Conservation (phyloP, 1,140 invertebrate species). For the Drosophila jambulina region DNA sequence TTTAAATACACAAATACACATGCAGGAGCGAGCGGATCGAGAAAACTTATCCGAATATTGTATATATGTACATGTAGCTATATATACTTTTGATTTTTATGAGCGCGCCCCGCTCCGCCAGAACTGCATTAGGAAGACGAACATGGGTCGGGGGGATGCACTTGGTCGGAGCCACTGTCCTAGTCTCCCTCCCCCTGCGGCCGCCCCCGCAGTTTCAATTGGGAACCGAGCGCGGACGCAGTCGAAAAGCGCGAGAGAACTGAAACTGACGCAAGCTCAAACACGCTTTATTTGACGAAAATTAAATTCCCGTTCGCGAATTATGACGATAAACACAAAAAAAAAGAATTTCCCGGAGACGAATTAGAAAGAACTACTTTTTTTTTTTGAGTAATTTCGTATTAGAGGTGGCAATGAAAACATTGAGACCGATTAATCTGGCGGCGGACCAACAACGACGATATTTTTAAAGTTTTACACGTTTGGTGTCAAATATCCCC, state of each 20-base stretch:
- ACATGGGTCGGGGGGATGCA: slow-evolving; percentile 31
- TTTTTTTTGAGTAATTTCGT: too few relatives aligned
- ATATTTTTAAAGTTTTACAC: too few relatives aligned
- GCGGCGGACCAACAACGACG: too few relatives aligned
- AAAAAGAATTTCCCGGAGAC: slow-evolving; percentile 41
- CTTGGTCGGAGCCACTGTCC: slow-evolving; percentile 24
- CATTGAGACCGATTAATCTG: too few relatives aligned
- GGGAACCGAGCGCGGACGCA: slow-evolving; percentile 21
- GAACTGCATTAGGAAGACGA: slow-evolving; percentile 25
- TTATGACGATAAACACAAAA: slow-evolving; percentile 37
- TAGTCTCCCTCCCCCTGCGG: slow-evolving; percentile 19
- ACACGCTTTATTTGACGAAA: slow-evolving; percentile 7
- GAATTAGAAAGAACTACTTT: slow-evolving; percentile 29
- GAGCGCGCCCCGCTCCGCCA: slow-evolving; percentile 28
- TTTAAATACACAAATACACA: slow-evolving; percentile 48
- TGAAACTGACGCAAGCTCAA: background rate
- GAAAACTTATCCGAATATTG: slow-evolving; percentile 63
- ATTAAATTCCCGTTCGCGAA: background rate
- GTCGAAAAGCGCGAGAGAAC: slow-evolving; percentile 12
- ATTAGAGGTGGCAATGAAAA: background rate
- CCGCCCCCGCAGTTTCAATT: slow-evolving; percentile 21
- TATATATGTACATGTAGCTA: slow-evolving; percentile 31
- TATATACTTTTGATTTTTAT: slow-evolving; percentile 46
- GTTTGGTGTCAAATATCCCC: too few relatives aligned
- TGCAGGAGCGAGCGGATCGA: slow-evolving; percentile 34